phyloP scores from a whole-genome alignment of 1,140 invertebrate genomes.

The Colletes latitarsis region DNA sequence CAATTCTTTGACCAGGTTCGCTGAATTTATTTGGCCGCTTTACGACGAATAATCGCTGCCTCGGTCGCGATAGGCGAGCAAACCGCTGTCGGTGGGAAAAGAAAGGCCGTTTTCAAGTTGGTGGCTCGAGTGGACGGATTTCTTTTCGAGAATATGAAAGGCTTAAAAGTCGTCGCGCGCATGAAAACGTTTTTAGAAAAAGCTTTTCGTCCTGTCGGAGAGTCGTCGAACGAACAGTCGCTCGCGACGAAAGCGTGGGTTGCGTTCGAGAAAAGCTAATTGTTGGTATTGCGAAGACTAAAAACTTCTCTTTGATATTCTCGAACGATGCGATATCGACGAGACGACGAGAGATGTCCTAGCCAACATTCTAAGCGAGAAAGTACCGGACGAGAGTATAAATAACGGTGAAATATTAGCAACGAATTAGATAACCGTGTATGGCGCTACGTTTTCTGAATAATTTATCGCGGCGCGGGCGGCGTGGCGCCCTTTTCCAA shows the following conservation, averaged over 20 bases:
- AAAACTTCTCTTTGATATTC: no score
- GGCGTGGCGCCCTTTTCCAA: no score
- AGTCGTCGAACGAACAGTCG: not conserved
- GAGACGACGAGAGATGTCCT: no score
- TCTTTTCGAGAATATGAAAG: slow-evolving; percentile 15
- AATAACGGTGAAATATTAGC: no score
- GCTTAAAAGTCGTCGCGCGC: slow-evolving; percentile 10
- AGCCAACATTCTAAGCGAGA: no score
- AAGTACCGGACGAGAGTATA: no score
- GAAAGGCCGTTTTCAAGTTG: not conserved
- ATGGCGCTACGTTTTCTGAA: not conserved
- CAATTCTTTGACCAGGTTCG: no score
- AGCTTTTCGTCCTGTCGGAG: not conserved
- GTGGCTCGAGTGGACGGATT: not conserved
- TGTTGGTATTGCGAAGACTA: not conserved
- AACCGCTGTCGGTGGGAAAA: not conserved
- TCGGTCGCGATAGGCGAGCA: not conserved
- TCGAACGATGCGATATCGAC: no score
- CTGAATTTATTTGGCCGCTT: not conserved
- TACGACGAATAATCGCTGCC: not conserved
- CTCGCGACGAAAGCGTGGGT: not conserved
- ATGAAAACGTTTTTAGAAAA: not conserved
- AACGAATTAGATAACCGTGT: no score
- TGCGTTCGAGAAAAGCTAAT: not conserved
- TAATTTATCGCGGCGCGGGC: slow-evolving; percentile 4